Evolutionary conservation across 2,888 invertebrate genomes (phyloP).

Genomic region (Polymixis flavicincta): DNA sequence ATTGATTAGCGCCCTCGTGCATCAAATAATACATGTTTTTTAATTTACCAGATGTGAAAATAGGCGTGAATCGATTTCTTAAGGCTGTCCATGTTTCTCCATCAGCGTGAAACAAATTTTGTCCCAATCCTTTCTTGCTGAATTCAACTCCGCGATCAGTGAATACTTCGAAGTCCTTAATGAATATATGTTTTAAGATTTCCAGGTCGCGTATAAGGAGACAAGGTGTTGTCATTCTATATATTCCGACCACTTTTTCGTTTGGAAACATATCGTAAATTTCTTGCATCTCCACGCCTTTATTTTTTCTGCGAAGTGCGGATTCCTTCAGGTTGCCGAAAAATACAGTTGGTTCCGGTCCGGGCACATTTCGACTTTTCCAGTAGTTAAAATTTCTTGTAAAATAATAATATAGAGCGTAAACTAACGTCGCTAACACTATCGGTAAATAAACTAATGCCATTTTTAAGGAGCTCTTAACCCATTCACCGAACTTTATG

Average conservation of each 20-base stretch:
- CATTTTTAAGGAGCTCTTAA: constrained; percentile 28
- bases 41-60: constrained; percentile 80
- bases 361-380: constrained; percentile 72
- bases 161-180: constrained; percentile 79
- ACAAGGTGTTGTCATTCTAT: constrained; percentile 75
- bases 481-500: background rate
- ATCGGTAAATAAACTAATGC: constrained; percentile 45
- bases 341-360: constrained; percentile 72
- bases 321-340: constrained; percentile 76
- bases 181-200: constrained; percentile 76
- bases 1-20: constrained; percentile 70
- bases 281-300: constrained; percentile 66
- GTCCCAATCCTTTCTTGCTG: constrained; percentile 73
- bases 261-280: constrained; percentile 74
- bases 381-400: constrained; percentile 77
- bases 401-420: constrained; percentile 70
- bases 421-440: constrained; percentile 46
- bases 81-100: constrained; percentile 76
- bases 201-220: constrained; percentile 78
- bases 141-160: constrained; percentile 76
- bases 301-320: constrained; percentile 64
- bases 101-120: constrained; percentile 77
- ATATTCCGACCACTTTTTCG: constrained; percentile 79
- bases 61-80: constrained; percentile 74
- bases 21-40: constrained; percentile 79